These are phyloP conservation scores for Prolemur simus DNA, from an alignment of 2,113 vertebrate genomes.

Conservation along the genomic window DNA sequence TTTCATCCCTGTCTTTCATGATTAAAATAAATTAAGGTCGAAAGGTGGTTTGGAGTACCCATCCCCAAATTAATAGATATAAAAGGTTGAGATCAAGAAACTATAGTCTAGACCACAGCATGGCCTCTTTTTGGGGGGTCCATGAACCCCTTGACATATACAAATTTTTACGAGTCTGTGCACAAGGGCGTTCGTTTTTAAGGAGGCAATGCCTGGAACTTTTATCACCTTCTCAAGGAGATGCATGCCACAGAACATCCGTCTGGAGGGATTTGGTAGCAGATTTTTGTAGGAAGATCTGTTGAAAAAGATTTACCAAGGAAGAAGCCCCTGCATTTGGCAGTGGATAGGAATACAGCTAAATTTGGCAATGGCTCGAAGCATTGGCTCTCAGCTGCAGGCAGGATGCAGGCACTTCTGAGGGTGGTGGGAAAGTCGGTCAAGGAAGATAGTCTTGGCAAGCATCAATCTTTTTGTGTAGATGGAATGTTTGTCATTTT, in stretches of 20 bases:
- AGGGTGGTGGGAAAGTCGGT: not conserved
- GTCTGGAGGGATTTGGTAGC: not conserved
- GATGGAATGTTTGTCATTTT: not conserved
- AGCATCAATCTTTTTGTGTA: not conserved
- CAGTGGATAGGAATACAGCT: not conserved
- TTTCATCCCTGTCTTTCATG: not conserved
- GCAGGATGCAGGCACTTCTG: not conserved
- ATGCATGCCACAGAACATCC: fast-evolving
- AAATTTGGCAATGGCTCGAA: not conserved
- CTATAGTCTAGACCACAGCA: not conserved
- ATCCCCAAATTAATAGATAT: not conserved
- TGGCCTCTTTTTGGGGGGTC: not conserved
- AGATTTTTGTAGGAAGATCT: not conserved
- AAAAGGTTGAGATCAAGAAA: not conserved
- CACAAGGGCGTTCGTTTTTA: not conserved
- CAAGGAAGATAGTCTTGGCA: not conserved
- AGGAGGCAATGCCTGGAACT: not conserved
- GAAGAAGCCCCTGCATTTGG: not conserved
- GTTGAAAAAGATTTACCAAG: not conserved
- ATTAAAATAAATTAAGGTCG: not conserved
- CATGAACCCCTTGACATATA: not conserved
- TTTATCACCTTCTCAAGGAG: not conserved
- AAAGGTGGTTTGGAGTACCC: not conserved
- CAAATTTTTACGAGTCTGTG: not conserved
- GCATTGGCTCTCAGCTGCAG: not conserved